A percentile compares a stretch with the other conserved stretches of the same genome.
phyloP scores from a whole-genome alignment of 2,113 vertebrate species.

The Albula glossodonta region DNA sequence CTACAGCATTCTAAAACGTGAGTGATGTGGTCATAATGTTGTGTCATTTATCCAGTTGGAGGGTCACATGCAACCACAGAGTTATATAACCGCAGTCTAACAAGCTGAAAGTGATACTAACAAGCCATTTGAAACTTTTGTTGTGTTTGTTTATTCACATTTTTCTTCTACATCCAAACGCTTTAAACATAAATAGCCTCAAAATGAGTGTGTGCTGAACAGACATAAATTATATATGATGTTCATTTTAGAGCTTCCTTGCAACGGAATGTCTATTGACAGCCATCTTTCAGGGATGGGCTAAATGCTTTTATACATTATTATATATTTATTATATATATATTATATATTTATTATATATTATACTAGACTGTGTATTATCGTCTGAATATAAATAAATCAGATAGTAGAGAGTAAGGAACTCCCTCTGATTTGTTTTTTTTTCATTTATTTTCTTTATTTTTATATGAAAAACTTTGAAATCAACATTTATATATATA shows the following conservation, averaged over 20 bases:
- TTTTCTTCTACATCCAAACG: not conserved
- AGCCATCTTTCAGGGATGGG: not conserved
- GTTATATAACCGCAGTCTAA: not conserved
- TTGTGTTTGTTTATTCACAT: not conserved
- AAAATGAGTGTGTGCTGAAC: not conserved
- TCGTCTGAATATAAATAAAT: too few species aligned
- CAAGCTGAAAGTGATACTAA: not conserved
- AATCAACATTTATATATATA: not conserved
- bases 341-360: too few species aligned
- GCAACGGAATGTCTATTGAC: not conserved
- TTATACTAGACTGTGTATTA: too few species aligned
- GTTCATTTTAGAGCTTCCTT: not conserved
- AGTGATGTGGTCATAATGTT: not conserved
- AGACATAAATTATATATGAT: not conserved
- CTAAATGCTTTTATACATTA: not conserved
- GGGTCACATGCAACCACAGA: not conserved
- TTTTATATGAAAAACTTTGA: not conserved
- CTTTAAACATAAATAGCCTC: not conserved
- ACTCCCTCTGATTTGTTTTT: not conserved
- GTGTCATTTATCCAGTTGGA: conserved; percentile 1
- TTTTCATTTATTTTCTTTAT: not conserved
- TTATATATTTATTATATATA: too few species aligned
- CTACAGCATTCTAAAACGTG: not conserved
- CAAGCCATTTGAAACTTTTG: not conserved
- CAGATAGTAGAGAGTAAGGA: not conserved